Evolutionary conservation across 1,140 invertebrate species (phyloP), one percentile per base, ranked within the genome.

Genomic region (Lordiphosa mommai): DNA sequence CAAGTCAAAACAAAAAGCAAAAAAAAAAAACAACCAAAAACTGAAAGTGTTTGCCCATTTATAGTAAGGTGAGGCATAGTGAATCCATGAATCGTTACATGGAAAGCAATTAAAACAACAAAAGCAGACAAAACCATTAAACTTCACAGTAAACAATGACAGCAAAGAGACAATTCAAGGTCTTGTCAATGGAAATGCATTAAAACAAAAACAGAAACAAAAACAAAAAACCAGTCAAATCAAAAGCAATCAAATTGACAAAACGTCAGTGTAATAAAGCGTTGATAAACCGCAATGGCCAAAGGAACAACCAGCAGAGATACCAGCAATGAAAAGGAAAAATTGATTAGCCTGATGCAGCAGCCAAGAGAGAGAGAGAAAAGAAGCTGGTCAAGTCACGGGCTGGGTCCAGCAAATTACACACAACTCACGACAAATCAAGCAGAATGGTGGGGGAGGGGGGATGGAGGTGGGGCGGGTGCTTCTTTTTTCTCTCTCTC

Each of bases 201-300:
- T 44, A 38, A 67, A 57, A 29, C 47, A 40, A 44, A 9, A 16
- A 43, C 10, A 48, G n/a, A 29, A 46, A 27, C n/a, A 29, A 13
- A 29, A 32, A 51, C 10, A 20, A 14, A 46, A 50, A 56, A 53
- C 57, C 27, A 72, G 51, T 69, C 38, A 84, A 82, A 76, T 76
- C 77, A 82, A 76, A 76, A 70, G 76, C 82, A 86, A 86, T 86
- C 82, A 86, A 86, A 77, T 86, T 86, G 82, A 86, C 82, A 86
- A 82, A 86, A 82, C 69, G 82, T 86, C 82, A 86, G 66, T 72
- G 60, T 71, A 86, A 86, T 86, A 80, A 86, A 77, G 82, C 82
- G 82, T 77, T 86, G 82, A 86, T 82, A 86, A 86, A 86, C 80
- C 74, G 68, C 80, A 65, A 38, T 36, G 29, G 16, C 50, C 23